A percentile compares a stretch with the other conserved stretches of the same genome.
phyloP scores from a whole-genome alignment of 2,797 vertebrate species.

The Manis pentadactyla region DNA sequence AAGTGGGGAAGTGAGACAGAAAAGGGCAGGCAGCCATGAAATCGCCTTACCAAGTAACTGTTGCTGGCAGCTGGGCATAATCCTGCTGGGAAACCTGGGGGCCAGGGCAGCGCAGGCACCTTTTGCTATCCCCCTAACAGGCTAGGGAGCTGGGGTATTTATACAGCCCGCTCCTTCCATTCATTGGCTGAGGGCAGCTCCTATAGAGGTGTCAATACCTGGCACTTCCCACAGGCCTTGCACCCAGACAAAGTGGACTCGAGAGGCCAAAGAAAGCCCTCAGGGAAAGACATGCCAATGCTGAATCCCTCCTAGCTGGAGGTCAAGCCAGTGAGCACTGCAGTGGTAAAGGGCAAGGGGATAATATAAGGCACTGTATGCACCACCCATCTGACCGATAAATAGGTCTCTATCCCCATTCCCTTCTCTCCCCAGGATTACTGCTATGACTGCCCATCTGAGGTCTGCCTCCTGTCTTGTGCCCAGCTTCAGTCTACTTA shows the following conservation, averaged over 20 bases:
- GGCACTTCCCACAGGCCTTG: not conserved
- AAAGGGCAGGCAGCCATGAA: not conserved
- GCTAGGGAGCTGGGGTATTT: not conserved
- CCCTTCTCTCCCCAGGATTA: not conserved
- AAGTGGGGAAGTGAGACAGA: not conserved
- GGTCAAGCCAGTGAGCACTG: not conserved
- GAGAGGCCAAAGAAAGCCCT: not conserved
- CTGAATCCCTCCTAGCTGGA: not conserved
- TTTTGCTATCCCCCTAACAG: not conserved
- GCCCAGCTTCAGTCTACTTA: not conserved
- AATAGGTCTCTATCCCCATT: no score
- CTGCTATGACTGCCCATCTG: not conserved
- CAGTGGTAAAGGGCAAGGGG: not conserved
- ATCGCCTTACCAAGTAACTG: not conserved
- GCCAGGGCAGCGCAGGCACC: not conserved
- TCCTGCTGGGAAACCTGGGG: not conserved
- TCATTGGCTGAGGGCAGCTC: not conserved
- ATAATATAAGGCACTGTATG: not conserved
- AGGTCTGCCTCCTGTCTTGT: not conserved
- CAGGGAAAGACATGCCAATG: not conserved
- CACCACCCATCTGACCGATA: not conserved
- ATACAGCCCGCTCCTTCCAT: no score
- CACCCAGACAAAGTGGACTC: not conserved
- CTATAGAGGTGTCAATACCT: not conserved
- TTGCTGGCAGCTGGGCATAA: no score